These are phyloP conservation scores for Dryas iulia DNA, from an alignment of 1,140 invertebrate species.

Conservation along the genomic window DNA sequence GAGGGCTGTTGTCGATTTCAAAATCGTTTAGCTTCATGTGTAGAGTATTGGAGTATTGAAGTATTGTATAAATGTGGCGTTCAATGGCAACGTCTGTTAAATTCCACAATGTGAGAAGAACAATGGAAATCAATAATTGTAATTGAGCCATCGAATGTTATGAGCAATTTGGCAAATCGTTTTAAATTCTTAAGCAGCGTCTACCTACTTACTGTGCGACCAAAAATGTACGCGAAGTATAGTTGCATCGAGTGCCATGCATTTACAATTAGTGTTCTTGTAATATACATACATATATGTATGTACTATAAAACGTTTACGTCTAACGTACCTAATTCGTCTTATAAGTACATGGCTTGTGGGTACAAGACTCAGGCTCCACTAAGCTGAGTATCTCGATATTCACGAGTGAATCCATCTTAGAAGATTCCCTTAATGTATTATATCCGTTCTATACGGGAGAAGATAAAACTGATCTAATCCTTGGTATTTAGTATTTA, in stretches of 20 bases:
- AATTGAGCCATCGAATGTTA: conserved; percentile 10
- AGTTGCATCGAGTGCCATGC: no score
- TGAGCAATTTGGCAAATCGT: conserved; percentile 6
- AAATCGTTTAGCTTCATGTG: not conserved
- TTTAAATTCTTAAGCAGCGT: conserved; percentile 14
- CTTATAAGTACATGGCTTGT: no score
- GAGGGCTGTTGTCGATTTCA: not conserved
- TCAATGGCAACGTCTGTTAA: not conserved
- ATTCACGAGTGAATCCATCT: no score
- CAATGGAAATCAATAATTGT: conserved; percentile 13
- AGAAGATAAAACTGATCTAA: no score
- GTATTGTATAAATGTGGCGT: not conserved
- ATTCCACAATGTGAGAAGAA: conserved; percentile 9
- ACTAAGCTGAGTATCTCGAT: no score
- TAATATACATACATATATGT: not conserved
- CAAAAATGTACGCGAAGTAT: not conserved
- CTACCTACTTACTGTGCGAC: not conserved
- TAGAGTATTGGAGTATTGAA: not conserved
- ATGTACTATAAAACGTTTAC: no score
- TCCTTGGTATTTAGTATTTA: no score
- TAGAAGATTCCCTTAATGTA: no score
- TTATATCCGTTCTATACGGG: no score
- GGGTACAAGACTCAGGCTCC: no score
- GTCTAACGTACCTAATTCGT: no score
- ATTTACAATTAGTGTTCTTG: not conserved